phyloP scores from a whole-genome alignment of 2,888 invertebrate species.

The Tupiocoris notatus region DNA sequence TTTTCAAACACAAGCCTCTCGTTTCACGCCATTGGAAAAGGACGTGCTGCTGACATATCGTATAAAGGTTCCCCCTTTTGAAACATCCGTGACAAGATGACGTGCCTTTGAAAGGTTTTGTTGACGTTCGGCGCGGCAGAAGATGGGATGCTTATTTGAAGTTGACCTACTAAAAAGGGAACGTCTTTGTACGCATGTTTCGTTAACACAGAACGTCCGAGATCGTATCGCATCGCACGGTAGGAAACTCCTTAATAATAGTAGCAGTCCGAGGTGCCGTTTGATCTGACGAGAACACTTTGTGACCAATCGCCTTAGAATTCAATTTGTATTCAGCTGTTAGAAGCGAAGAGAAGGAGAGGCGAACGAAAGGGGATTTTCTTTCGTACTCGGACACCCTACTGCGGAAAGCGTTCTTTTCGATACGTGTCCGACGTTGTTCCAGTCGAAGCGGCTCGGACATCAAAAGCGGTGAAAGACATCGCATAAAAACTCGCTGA shows the following conservation, averaged over 20 bases:
- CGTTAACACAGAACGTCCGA: not conserved
- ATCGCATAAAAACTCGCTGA: conserved; percentile 33
- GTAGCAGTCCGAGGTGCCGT: conserved; percentile 18
- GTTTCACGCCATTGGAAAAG: conserved; percentile 2
- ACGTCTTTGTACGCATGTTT: conserved; percentile 3
- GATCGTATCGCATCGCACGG: conserved; percentile 6
- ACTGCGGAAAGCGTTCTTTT: conserved; percentile 7
- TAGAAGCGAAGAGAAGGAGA: not conserved
- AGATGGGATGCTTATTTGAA: conserved; percentile 33
- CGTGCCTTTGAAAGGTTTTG: conserved; percentile 4
- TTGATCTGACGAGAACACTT: conserved; percentile 39
- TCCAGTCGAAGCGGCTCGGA: conserved; percentile 3
- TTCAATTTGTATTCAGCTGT: conserved; percentile 36
- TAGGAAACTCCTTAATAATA: conserved; percentile 16
- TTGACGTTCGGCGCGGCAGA: not conserved
- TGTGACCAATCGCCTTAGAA: conserved; percentile 41
- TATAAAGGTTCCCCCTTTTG: not conserved
- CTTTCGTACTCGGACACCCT: conserved; percentile 23
- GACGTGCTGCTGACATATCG: conserved; percentile 20
- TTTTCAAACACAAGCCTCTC: not conserved
- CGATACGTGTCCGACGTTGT: not conserved
- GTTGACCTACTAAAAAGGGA: conserved; percentile 23
- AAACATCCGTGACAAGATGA: not conserved
- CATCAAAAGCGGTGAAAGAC: conserved; percentile 14
- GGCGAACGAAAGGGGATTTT: conserved; percentile 24